Conservation (phyloP, 2,113 vertebrate genomes). For the Oreochromis niloticus region DNA sequence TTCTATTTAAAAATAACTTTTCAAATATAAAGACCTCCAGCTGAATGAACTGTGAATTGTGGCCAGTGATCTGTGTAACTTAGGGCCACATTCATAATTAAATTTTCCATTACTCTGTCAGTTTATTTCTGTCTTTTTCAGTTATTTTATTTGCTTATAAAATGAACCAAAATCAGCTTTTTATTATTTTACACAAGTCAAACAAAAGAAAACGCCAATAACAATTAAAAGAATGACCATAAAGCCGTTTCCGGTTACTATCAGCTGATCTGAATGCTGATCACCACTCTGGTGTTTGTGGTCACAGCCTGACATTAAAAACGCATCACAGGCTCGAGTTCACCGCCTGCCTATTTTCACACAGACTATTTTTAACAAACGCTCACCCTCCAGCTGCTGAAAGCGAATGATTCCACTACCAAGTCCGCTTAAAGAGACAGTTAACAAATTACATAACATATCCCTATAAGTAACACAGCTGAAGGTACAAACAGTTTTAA, state of each 20-base stretch:
- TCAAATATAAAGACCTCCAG: not conserved
- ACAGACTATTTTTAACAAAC: not conserved
- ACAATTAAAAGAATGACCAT: not conserved
- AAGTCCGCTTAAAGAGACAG: no score
- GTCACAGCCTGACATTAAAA: not conserved
- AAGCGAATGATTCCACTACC: not conserved
- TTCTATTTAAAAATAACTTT: not conserved
- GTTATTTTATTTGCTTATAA: not conserved
- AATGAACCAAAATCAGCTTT: not conserved
- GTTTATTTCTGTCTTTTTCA: rapidly evolving
- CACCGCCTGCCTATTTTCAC: not conserved
- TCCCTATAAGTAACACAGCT: no score
- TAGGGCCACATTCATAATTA: rapidly evolving
- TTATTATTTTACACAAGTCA: not conserved
- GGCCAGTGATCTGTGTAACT: not conserved
- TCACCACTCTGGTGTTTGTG: not conserved
- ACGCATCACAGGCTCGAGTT: not conserved
- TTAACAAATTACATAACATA: not conserved
- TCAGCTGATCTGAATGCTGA: not conserved
- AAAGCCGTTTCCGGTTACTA: not conserved
- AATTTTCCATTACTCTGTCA: not conserved
- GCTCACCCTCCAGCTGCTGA: not conserved
- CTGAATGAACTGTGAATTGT: not conserved
- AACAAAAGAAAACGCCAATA: not conserved
- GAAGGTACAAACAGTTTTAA: not conserved